These are phyloP conservation scores for Nasonia vitripennis DNA, from an alignment of 1,140 invertebrate species.

Conservation along the genomic window DNA sequence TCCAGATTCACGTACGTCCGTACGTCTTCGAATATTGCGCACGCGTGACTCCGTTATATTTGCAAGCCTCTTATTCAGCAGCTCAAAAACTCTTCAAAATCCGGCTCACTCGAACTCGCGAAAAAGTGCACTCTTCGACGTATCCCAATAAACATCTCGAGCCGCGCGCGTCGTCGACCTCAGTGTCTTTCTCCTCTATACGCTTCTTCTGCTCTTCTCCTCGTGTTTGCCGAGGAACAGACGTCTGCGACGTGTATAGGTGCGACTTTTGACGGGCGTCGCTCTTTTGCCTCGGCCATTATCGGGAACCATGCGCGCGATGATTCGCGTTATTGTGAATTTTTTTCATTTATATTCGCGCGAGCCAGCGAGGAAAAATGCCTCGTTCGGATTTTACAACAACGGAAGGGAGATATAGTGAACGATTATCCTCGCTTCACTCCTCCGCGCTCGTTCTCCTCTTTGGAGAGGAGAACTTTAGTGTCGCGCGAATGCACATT, in stretches of 20 bases:
- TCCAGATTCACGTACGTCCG: too few species aligned
- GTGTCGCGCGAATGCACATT: too few species aligned
- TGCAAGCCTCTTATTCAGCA: too few species aligned
- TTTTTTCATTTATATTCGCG: too few species aligned
- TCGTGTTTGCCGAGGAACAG: neutral
- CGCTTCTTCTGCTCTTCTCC: neutral
- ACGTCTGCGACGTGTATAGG: slow-evolving; percentile 5
- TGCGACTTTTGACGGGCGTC: slow-evolving; percentile 53
- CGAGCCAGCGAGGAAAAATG: neutral
- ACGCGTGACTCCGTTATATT: too few species aligned
- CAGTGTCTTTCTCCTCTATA: neutral
- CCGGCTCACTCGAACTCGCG: neutral
- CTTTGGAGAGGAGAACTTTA: too few species aligned
- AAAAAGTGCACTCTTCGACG: slow-evolving; percentile 25
- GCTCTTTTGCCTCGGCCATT: slow-evolving; percentile 41
- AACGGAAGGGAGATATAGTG: slow-evolving; percentile 8
- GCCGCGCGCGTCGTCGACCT: neutral
- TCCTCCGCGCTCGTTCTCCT: too few species aligned
- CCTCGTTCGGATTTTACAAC: slow-evolving; percentile 13
- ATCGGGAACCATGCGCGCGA: neutral
- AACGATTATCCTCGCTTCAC: neutral
- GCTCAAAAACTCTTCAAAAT: neutral
- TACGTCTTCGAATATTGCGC: too few species aligned
- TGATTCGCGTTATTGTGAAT: too few species aligned
- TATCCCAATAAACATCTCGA: slow-evolving; percentile 33